Evolutionary conservation across 1,140 invertebrate species (phyloP), one percentile per base, ranked within the genome.

Genomic region (Calliphora vicina): DNA sequence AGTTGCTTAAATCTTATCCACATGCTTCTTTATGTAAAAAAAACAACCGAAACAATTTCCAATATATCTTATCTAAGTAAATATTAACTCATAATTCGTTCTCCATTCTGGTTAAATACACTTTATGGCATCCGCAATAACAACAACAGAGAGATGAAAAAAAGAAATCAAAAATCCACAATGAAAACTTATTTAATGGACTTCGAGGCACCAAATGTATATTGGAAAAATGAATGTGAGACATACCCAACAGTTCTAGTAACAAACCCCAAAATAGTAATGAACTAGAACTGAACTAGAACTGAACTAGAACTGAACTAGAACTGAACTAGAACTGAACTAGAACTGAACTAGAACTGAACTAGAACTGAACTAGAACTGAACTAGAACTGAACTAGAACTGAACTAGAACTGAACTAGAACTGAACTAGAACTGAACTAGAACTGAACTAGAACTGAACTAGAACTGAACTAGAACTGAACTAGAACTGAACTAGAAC

Each of bases 51-150:
- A 29, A 3, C 29, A 29, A 29, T 29, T 29, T 45, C 12, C 43
- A 12, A 45, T 45, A 45, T 45, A 50, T 50, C 12, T 50, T 50
- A 13, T 50, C 45, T 50, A 50, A 67, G 23, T 43, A 45, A 78
- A 45, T 78, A 78, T 78, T 78, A 78, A 78, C 35, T 78, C 42
- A 78, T 78, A 78, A 45, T 78, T 78, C 74, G 74, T 78, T 13
- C 25, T 23, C 20, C 8, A 67, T 20, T 67, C 12, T 23, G n/a
- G 61, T 67, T 23, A 6, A 25, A 67, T 67, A 23, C 20, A 25
- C 23, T 67, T 67, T 67, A 67, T 67, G 61, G 5, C 35, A 78
- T 43, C 20, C 20, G n/a, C 61, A 23, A 10, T 12, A 67, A 17
- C 15, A 42, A n/a, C 20, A 17, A 29, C 15, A 76, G 35, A 76